These are phyloP conservation scores for Mastigias papua DNA, from an alignment of 30 jellyfish, hydroid and myxozoan species.

Conservation along the genomic window DNA sequence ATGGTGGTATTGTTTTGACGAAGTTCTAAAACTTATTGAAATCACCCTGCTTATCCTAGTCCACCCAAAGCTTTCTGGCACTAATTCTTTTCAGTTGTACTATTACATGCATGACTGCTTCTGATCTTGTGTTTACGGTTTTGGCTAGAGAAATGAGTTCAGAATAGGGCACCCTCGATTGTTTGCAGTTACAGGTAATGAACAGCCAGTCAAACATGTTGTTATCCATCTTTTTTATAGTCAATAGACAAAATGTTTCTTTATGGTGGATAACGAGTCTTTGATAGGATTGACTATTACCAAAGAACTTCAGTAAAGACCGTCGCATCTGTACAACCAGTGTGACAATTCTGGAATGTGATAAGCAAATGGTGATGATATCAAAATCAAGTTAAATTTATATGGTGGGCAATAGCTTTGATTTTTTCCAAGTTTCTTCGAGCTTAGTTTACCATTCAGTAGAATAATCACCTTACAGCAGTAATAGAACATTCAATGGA, in stretches of 20 bases:
- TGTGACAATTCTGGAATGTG: neutral
- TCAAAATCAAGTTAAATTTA: neutral
- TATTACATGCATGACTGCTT: neutral
- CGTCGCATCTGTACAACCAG: neutral
- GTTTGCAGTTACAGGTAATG: constrained; percentile 47
- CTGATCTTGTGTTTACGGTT: constrained; percentile 33
- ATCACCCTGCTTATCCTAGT: no score
- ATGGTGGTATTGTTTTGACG: no score
- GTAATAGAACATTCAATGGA: no score
- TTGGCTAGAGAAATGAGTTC: neutral
- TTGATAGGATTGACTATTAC: neutral
- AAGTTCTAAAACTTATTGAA: no score
- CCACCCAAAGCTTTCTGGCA: neutral
- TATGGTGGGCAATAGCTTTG: neutral
- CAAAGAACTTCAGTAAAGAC: neutral
- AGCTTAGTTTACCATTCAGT: no score
- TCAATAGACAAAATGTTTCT: neutral
- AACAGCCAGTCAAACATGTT: neutral
- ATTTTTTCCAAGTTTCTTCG: neutral
- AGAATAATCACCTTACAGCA: no score
- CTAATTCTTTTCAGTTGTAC: neutral
- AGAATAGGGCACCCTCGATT: constrained; percentile 8
- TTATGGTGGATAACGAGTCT: neutral
- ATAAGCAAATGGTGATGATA: neutral
- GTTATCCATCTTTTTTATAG: neutral